These are phyloP conservation scores for Neotoxoptera formosana DNA, from an alignment of 1,140 invertebrate genomes.

Conservation along the genomic window DNA sequence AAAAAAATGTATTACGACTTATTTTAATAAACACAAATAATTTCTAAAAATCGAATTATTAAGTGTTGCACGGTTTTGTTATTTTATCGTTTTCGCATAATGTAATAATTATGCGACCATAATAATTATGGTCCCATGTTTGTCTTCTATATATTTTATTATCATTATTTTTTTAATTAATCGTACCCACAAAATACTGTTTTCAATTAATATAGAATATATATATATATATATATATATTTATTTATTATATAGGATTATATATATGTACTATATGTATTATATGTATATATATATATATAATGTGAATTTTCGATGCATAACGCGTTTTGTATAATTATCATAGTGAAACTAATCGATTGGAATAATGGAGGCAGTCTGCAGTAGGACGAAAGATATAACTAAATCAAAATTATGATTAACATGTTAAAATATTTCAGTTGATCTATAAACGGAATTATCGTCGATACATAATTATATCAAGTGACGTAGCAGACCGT, in stretches of 20 bases:
- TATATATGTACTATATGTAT: no score
- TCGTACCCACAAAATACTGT: neutral
- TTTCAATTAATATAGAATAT: neutral
- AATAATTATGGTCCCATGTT: no score
- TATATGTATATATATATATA: no score
- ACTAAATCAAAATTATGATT: neutral
- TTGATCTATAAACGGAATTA: neutral
- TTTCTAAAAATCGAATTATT: no score
- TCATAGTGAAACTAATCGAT: constrained; percentile 13
- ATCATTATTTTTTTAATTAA: neutral
- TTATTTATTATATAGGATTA: no score
- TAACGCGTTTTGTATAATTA: neutral
- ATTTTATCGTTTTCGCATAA: neutral
- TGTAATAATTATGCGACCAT: neutral
- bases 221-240: no score
- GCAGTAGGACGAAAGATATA: neutral
- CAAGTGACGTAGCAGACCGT: constrained; percentile 23
- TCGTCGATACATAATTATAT: constrained; percentile 19
- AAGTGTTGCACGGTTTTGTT: neutral
- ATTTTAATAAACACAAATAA: no score
- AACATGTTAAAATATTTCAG: neutral
- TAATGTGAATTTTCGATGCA: neutral
- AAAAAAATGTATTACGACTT: no score
- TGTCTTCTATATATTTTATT: neutral
- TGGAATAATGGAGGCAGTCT: neutral